Evolutionary conservation across 2,797 vertebrate genomes (phyloP).

Genomic region (Gallirallus australis): DNA sequence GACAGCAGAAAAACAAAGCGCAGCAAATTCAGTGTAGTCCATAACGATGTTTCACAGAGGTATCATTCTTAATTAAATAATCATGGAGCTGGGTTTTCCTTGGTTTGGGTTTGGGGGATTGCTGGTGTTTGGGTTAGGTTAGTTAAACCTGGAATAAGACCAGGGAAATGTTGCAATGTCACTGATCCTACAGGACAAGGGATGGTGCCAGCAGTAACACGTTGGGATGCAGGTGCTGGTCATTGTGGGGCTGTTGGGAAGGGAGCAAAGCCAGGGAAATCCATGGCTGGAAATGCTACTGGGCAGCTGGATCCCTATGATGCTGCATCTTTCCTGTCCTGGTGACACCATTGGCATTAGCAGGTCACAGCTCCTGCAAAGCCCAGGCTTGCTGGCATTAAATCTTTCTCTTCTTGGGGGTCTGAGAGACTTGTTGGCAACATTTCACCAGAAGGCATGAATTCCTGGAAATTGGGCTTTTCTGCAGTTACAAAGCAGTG

Average conservation of each 20-base stretch:
- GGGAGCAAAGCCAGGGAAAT: neutral
- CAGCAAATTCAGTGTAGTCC: neutral
- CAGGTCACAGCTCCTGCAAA: neutral
- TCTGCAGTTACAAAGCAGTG: neutral
- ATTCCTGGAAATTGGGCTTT: neutral
- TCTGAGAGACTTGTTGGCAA: neutral
- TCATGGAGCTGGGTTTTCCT: neutral
- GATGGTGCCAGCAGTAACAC: neutral
- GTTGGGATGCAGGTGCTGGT: neutral
- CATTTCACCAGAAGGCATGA: neutral
- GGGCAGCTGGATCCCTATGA: neutral
- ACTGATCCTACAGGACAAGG: neutral
- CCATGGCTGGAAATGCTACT: neutral
- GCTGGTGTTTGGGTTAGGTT: neutral
- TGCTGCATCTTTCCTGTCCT: neutral
- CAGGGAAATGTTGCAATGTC: neutral
- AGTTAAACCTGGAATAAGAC: neutral
- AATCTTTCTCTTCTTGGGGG: neutral
- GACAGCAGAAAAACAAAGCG: neutral
- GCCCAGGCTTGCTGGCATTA: neutral
- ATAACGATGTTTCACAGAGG: neutral
- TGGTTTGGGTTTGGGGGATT: neutral
- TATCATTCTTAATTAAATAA: neutral
- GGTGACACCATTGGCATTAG: accelerated
- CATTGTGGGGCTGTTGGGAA: neutral